phyloP scores from a whole-genome alignment of 2,888 invertebrate species.

The Xestia ashworthii region DNA sequence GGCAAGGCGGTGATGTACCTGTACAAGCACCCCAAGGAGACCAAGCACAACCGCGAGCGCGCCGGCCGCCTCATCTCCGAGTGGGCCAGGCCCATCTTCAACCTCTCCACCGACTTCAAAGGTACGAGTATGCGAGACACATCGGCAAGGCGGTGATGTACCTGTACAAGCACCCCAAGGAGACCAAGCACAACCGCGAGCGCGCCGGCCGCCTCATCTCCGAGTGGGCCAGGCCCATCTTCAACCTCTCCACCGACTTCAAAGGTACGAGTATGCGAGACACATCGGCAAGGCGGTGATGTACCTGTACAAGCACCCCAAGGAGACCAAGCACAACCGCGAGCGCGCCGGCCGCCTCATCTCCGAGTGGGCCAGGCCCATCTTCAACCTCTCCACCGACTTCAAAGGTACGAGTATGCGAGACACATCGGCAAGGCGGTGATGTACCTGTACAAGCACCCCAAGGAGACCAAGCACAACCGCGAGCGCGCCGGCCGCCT shows the following conservation, averaged over 20 bases:
- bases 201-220: slow-evolving; percentile 98
- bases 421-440: slow-evolving; percentile 98
- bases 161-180: slow-evolving; percentile 99
- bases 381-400: slow-evolving; percentile 95
- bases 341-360: slow-evolving; percentile 97
- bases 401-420: slow-evolving; percentile 81
- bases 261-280: slow-evolving; percentile 76
- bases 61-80: slow-evolving; percentile 98
- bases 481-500: slow-evolving; percentile 97
- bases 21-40: slow-evolving; percentile 99
- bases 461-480: slow-evolving; percentile 98
- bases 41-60: slow-evolving; percentile 96
- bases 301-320: slow-evolving; percentile 99
- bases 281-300: slow-evolving; percentile 99
- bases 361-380: slow-evolving; percentile 99
- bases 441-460: slow-evolving; percentile 99
- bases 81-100: slow-evolving; percentile 99
- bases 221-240: slow-evolving; percentile 99
- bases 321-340: slow-evolving; percentile 98
- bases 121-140: slow-evolving; percentile 71
- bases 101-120: slow-evolving; percentile 91
- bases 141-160: slow-evolving; percentile 99
- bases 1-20: slow-evolving; percentile 99
- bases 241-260: slow-evolving; percentile 93
- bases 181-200: slow-evolving; percentile 97